Evolutionary conservation across 2,797 vertebrate species (phyloP), one percentile per base, ranked within the genome.

Genomic region (Uromys caudimaculatus): DNA sequence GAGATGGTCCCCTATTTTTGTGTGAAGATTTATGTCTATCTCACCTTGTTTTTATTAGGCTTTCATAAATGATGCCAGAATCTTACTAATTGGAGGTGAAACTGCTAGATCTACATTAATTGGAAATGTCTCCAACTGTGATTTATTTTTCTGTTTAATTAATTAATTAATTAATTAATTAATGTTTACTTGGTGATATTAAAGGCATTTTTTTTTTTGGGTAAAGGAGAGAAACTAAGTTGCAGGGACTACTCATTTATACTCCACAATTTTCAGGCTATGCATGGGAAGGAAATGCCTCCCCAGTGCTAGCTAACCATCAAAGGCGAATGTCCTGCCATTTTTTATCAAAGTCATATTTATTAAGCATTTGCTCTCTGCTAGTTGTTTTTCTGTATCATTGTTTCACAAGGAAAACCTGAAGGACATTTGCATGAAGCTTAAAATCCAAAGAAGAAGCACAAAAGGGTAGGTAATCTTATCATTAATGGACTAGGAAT

Each of bases 301-400:
- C 13, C 9, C 4, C 2, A 1, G 0, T 1, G n/a, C 56, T 9
- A 56, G 21, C 27, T 35, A n/a, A 35, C 35, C n/a, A 10, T 35
- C n/a, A 21, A 1, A 24, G 38, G 29, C 4, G 35, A 29, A 47
- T 6, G 14, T 21, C 24, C 1, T 27, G 11, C 7, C 9, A 12
- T 35, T 83, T 78, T 56, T 47, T 14, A 27, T 32, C 67, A 44
- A 13, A 32, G 47, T n/a, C 32, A 64, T 32, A 58, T 32, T 60
- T 86, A 71, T 47, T 78, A 81, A 90, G 56, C 9, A 50, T 41
- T 17, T 93, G 47, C 7, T 78, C 3, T 67, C 58, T 44, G 41
- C 17, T 69, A 9, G 27, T 10, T 50, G 41, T 71, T 92, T 73
- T 56, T 87, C 56, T 90, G 84, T 85, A n/a, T 23, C 11, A n/a